Evolutionary conservation across 2,113 vertebrate species (phyloP).

Genomic region (Charadrius vociferus): DNA sequence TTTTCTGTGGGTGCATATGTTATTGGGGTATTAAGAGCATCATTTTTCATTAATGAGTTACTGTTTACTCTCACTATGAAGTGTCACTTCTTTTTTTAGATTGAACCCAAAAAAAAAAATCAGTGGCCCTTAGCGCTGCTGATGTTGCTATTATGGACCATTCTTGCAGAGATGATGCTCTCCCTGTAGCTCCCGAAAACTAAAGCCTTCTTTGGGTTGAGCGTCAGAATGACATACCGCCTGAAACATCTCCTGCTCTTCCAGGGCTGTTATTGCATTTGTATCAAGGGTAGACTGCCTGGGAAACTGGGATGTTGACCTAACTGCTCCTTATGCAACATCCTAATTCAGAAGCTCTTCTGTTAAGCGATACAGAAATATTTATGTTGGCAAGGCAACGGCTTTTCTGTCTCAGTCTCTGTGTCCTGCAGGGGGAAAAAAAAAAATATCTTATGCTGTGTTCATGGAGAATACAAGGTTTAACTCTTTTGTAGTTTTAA

Average conservation of each 20-base stretch:
- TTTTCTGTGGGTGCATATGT: background rate
- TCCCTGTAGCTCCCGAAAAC: fast-evolving
- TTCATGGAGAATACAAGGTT: background rate
- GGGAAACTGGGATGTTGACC: slow-evolving; percentile 6
- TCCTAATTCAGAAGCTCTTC: background rate
- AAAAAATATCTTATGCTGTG: background rate
- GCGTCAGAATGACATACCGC: background rate
- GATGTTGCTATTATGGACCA: fast-evolving
- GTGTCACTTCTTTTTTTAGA: background rate
- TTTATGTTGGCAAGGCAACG: slow-evolving; percentile 60
- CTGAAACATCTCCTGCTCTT: background rate
- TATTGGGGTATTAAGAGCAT: background rate
- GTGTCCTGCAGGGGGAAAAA: background rate
- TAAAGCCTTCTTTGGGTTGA: background rate
- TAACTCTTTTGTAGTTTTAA: background rate
- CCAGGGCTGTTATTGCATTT: background rate
- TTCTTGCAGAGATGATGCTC: background rate
- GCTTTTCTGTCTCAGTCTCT: background rate
- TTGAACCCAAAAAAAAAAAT: background rate
- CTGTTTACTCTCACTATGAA: background rate
- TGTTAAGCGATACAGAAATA: background rate
- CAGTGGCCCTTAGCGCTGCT: fast-evolving
- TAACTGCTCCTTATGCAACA: background rate
- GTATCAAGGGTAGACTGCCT: background rate
- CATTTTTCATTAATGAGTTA: background rate